Evolutionary conservation across 2,113 vertebrate genomes (phyloP), one percentile per base, ranked within the genome.

Genomic region (Uria aalge): DNA sequence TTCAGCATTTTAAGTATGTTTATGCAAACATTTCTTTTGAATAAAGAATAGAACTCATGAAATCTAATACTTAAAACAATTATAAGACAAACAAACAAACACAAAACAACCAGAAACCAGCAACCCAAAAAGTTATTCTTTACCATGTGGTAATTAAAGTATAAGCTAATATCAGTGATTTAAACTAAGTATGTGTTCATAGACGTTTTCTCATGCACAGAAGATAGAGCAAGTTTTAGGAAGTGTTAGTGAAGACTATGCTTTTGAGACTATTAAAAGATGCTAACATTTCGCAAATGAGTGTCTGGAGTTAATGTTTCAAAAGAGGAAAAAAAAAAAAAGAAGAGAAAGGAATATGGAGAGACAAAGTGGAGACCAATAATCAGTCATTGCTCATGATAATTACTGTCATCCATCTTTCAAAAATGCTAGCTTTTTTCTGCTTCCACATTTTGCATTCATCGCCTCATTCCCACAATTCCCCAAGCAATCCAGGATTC

Each of bases 391-490:
- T 94, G 90, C 73, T 96, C 79, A 85, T 67, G 62, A 79, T 96
- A 96, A 96, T 96, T 96, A 88, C 82, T 88, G 88, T 96, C 88
- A 97, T 96, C 76, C 73, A 91, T 94, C 91, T 96, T 96, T 98
- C 89, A 92, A 92, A 96, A 87, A 71, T 30, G 36, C 26, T 80
- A 77, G 50, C 4, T 89, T 93, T 94, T 95, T 94, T 30, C 62
- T 76, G 32, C 83, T 95, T 92, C 68, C 71, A 91, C 8, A 72
- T 94, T 97, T 95, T 95, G 64, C 36, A 95, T 95, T 95, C 85
- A 89, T 83, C 69, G 34, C 59, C 77, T 22, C 63, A 84, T 81
- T 93, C 45, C 30, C 88, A 69, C 11, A 96, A 88, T 41, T 94
- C 85, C 74, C 50, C 43, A 92, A 68, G 80, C 40, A 96, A 91